Conservation (phyloP, 2,888 invertebrate species). For the Folsomia candida region DNA sequence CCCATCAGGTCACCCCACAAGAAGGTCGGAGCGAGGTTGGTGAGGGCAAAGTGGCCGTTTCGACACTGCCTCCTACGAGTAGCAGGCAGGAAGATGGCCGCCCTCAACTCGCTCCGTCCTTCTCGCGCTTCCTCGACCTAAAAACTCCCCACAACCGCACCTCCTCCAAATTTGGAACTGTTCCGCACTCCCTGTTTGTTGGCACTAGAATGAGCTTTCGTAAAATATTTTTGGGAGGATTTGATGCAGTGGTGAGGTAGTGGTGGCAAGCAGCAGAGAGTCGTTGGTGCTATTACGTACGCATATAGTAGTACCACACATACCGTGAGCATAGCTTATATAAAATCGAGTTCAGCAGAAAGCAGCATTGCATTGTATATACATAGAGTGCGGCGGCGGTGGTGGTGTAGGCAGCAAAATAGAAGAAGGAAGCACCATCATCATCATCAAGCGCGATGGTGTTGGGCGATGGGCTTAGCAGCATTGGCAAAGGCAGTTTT, state of each 20-base stretch:
- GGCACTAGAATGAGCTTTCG: conserved; percentile 49
- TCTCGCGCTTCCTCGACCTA: background rate
- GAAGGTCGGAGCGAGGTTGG: background rate
- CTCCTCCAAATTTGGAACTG: conserved; percentile 8
- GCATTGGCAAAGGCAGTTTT: conserved; percentile 36
- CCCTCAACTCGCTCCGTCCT: background rate
- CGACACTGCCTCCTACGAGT: too few species aligned
- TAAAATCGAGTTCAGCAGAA: background rate
- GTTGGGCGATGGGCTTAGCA: too few species aligned
- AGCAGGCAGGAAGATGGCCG: conserved; percentile 8
- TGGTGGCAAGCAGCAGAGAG: background rate
- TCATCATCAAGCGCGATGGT: too few species aligned
- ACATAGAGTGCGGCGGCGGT: background rate
- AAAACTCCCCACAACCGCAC: background rate
- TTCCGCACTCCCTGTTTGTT: conserved; percentile 43
- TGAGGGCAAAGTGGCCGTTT: too few species aligned
- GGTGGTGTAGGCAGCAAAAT: background rate
- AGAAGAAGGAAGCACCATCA: background rate
- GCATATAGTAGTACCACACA: background rate
- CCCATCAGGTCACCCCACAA: conserved; percentile 30
- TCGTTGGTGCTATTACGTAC: too few species aligned
- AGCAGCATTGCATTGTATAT: too few species aligned
- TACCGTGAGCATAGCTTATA: too few species aligned
- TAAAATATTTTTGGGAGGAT: conserved; percentile 50
- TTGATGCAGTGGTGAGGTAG: conserved; percentile 13